Conservation (phyloP, 2,888 invertebrate species). For the Steromphala cineraria region DNA sequence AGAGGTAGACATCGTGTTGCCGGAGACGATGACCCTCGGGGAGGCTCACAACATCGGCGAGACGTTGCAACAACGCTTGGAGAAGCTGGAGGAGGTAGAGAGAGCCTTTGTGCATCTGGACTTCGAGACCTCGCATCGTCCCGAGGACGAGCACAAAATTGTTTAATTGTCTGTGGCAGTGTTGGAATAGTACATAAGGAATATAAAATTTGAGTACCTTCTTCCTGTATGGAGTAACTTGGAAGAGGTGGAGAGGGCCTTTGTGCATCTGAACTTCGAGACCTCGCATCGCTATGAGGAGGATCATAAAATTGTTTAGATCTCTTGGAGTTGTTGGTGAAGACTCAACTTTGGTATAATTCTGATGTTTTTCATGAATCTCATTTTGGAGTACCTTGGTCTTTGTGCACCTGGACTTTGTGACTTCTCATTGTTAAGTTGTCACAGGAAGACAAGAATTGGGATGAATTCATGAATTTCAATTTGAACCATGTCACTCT, state of each 20-base stretch:
- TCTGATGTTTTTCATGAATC: no score
- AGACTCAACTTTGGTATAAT: no score
- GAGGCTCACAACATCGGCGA: constrained; percentile 77
- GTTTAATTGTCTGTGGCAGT: neutral
- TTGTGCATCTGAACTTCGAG: constrained; percentile 78
- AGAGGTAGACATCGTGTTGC: constrained; percentile 76
- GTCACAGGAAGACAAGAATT: no score
- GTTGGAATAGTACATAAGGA: no score
- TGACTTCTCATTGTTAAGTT: no score
- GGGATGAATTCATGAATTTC: no score
- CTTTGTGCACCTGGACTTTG: no score
- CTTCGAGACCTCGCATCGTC: constrained; percentile 76
- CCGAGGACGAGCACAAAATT: constrained; percentile 75
- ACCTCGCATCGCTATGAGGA: constrained; percentile 73
- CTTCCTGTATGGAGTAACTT: constrained; percentile 47
- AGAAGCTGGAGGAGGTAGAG: constrained; percentile 76
- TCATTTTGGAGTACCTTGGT: no score
- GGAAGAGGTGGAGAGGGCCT: constrained; percentile 77
- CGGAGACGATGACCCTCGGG: constrained; percentile 74
- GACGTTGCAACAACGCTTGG: constrained; percentile 76
- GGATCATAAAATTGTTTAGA: constrained; percentile 74
- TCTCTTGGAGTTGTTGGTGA: no score
- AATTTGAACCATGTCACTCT: no score
- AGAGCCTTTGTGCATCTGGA: constrained; percentile 78
- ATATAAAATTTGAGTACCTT: no score